phyloP scores from a whole-genome alignment of 2,888 invertebrate genomes.

The Matsumyia berberina region DNA sequence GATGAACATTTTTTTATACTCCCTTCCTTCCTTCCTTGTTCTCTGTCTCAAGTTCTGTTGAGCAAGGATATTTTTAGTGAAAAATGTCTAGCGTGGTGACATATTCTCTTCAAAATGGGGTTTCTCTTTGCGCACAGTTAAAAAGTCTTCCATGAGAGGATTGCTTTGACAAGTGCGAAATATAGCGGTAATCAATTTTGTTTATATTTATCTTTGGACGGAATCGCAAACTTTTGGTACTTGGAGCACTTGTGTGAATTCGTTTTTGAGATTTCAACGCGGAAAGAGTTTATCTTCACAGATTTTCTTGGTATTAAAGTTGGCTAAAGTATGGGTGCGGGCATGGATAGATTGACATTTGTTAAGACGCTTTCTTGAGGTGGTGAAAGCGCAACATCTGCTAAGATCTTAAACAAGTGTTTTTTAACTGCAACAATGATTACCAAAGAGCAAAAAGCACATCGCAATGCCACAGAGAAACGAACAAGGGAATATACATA shows the following conservation, averaged over 20 bases:
- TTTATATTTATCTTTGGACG: slow-evolving; percentile 25
- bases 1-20: slow-evolving; percentile 45
- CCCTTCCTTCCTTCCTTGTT: slow-evolving; percentile 9
- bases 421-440: too few species aligned
- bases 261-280: slow-evolving; percentile 1
- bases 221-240: slow-evolving; percentile 24
- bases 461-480: too few species aligned
- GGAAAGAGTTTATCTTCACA: neutral
- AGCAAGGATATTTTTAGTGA: slow-evolving; percentile 11
- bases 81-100: slow-evolving; percentile 43
- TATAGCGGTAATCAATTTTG: slow-evolving; percentile 69
- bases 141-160: slow-evolving; percentile 43
- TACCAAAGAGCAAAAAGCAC: too few species aligned
- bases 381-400: too few species aligned
- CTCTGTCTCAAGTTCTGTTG: slow-evolving; percentile 26
- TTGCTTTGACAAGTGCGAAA: slow-evolving; percentile 22
- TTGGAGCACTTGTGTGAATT: slow-evolving; percentile 33
- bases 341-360: too few species aligned
- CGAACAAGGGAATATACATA: too few species aligned
- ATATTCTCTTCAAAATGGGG: slow-evolving; percentile 33
- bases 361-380: too few species aligned
- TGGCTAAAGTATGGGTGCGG: too few species aligned
- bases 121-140: slow-evolving; percentile 37
- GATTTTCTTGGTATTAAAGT: neutral
- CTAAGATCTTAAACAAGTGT: too few species aligned